phyloP scores from a whole-genome alignment of 2,113 vertebrate genomes.

The Phrynosoma blainvillii region DNA sequence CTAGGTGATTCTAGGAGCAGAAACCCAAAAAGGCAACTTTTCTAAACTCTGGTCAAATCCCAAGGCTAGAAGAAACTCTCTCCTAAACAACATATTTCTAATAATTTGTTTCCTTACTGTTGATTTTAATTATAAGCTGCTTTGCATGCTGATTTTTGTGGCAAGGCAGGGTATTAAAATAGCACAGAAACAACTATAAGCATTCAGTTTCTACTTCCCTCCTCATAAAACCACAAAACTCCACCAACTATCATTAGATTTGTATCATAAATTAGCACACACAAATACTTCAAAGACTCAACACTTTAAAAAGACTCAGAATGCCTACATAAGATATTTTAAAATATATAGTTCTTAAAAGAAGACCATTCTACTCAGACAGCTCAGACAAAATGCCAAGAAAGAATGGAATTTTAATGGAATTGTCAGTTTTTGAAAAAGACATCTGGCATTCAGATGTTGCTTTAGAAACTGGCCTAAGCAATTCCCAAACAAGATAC shows the following conservation, averaged over 20 bases:
- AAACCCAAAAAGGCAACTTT: no score
- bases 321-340: conserved; percentile 9
- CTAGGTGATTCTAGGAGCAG: no score
- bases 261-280: neutral
- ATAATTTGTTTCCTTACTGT: neutral
- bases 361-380: neutral
- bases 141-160: neutral
- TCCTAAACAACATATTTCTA: neutral
- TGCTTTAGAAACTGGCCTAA: conserved; percentile 64
- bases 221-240: neutral
- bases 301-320: no score
- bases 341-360: conserved; percentile 14
- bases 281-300: no score
- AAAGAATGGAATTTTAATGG: conserved; percentile 38
- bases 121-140: neutral
- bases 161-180: neutral
- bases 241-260: neutral
- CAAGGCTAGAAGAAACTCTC: neutral
- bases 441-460: conserved; percentile 47
- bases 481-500: conserved; percentile 51
- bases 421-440: conserved; percentile 50
- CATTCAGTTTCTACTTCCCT: neutral
- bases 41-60: neutral
- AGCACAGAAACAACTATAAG: neutral
- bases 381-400: neutral